Evolutionary conservation across 2,113 vertebrate genomes (phyloP), one percentile per base, ranked within the genome.

Genomic region (Genyomyrus donnyi): DNA sequence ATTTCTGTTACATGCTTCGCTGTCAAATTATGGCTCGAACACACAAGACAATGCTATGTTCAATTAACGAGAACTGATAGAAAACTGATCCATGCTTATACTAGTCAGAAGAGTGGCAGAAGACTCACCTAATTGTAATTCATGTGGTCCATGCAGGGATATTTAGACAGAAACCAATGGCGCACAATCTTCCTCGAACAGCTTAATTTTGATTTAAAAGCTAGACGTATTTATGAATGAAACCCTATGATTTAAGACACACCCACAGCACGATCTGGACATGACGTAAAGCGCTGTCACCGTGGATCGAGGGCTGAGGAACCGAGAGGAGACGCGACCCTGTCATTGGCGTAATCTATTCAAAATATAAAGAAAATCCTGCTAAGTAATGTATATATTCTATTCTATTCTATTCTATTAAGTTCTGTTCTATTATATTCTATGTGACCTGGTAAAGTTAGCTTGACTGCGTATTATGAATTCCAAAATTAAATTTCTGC

Each of bases 221-320:
- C 93, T 91, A 92, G 93, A 94, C 94, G 93, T 95, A 96, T 96
- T 96, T 96, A 96, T 96, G 96, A 96, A 96, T 96, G 96, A 95
- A 96, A 94, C 92, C 94, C 91, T 92, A 80, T 91, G 53, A 93
- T 88, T 93, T 91, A 94, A 91, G 95, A 93, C 94, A 95, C 96
- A 92, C 96, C 96, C 95, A 96, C 95, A 90, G 90, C 91, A 87
- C 91, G 90, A 94, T 93, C 92, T 91, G 91, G 92, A 92, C 88
- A 92, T 89, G 94, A 93, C 92, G 88, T 90, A 91, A 90, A 89
- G 53, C 17, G 90, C 56, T 89, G 66, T 88, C 90, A 92, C 49
- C 85, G 88, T 21, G 89, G 6, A 9, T 42, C 58, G 27, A 11
- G 87, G 88, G 88, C 13, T 56, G 42, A 52, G 86, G 53, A 70